A percentile compares a stretch with the other conserved stretches of the same genome.
These are phyloP conservation scores for Patella ulyssiponensis DNA, from an alignment of 2,888 invertebrate genomes.

Conservation along the genomic window DNA sequence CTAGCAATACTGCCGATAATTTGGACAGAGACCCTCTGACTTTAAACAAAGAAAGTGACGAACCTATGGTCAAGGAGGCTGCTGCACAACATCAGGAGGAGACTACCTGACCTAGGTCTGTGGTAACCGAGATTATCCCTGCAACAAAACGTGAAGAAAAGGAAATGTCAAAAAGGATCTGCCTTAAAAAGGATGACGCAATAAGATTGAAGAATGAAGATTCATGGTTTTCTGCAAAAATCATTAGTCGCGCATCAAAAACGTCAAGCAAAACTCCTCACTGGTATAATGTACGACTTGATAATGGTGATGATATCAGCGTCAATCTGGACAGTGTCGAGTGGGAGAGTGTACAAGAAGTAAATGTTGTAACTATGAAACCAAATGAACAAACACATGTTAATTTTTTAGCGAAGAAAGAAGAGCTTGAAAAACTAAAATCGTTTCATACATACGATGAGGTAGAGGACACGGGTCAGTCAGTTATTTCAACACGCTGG, in stretches of 20 bases:
- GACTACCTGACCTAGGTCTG: background rate
- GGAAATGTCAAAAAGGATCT: conserved; percentile 6
- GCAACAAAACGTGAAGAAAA: conserved; percentile 3
- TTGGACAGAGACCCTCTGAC: background rate
- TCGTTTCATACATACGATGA: conserved; percentile 34
- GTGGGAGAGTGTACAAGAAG: background rate
- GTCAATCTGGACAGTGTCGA: background rate
- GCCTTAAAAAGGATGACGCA: conserved; percentile 3
- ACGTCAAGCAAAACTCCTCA: background rate
- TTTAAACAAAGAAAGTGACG: conserved; percentile 3
- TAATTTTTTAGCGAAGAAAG: conserved; percentile 23
- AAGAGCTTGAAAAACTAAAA: conserved; percentile 32
- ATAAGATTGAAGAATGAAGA: background rate
- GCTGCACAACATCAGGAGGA: background rate
- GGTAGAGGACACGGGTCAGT: conserved; percentile 22
- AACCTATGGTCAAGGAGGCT: background rate
- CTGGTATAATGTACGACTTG: conserved; percentile 2
- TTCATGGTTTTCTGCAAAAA: background rate
- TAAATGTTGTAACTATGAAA: background rate
- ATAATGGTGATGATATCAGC: background rate
- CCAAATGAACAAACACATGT: background rate
- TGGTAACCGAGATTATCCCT: conserved; percentile 6
- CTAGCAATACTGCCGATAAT: background rate
- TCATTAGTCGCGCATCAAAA: background rate
- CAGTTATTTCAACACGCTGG: conserved; percentile 26